Conservation (phyloP, 2,113 vertebrate species). For the Rhizomys pruinosus region DNA sequence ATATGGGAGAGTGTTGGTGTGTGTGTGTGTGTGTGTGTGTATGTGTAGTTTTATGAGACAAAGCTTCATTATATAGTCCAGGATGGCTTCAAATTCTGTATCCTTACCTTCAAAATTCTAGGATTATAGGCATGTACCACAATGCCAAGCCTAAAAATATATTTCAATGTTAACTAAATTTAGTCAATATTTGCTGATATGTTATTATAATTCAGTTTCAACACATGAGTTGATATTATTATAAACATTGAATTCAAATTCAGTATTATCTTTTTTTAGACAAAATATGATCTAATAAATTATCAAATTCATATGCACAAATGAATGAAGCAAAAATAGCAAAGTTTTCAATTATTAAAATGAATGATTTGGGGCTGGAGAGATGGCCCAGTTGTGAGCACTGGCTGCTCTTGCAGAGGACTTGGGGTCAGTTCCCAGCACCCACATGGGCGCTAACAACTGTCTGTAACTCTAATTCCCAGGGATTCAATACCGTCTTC, state of each 20-base stretch:
- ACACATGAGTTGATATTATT: background rate
- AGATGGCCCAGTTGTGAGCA: too few relatives aligned
- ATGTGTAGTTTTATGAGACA: background rate
- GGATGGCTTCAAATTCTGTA: background rate
- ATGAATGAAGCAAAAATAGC: background rate
- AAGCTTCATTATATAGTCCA: background rate
- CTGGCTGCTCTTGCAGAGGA: too few relatives aligned
- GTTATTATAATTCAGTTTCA: background rate
- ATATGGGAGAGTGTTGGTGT: background rate
- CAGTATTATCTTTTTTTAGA: background rate
- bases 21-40: background rate
- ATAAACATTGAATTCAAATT: slow-evolving; percentile 44
- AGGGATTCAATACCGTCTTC: too few relatives aligned
- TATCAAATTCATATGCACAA: slow-evolving; percentile 36
- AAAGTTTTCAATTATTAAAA: background rate
- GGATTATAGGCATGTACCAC: background rate
- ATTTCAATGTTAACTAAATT: background rate
- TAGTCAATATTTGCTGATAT: background rate
- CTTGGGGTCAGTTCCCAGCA: too few relatives aligned
- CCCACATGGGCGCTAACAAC: too few relatives aligned
- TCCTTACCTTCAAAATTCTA: background rate
- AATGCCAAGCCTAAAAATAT: background rate
- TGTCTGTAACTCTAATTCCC: too few relatives aligned
- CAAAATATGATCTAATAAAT: slow-evolving; percentile 53
- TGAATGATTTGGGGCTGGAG: background rate